Base-by-base conservation (phyloP, 2,888 invertebrate species). In the Rhaphigaster nebulosa region DNA sequence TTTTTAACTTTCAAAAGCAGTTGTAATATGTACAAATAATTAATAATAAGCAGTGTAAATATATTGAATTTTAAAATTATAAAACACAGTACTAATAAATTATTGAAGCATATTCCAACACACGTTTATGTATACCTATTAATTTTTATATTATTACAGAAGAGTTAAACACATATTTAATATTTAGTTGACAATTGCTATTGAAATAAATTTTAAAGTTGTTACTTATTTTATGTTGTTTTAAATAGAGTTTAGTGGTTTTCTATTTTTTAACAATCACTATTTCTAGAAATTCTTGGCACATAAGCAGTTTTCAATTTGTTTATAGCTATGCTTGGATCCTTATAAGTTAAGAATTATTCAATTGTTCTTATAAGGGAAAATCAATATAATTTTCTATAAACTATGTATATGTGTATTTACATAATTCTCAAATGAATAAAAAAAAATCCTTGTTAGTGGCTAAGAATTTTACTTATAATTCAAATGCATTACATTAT, bases 261-360 rank as follows among this genome's bases (percentile, higher is more conserved):
- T 84, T 84, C 84, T 84, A 76, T 84, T 84, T 84, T 45, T 41
- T 84, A 84, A 84, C 45, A 84, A 45, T 84, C 26, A 84, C 84
- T 84, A 84, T 84, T 84, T 45, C 45, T 50, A 50, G 84, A 84
- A 45, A 84, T 1, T n/a, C 84, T 84, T 84, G 84, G 84, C 84
- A 84, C 84, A n/a, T n/a, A 45, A 45, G 45, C 84, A 84, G 45
- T 84, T 84, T 84, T 50, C 41, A 45, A 84, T 84, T 84, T 8
- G 45, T 45, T 76, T n/a, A 23, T 20, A 20, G 70, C 70, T 38
- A 76, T 76, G 3, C 38, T 23, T 20, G 70, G 34, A 76, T 38
- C 70, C 23, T 70, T 70, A 70, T 70, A 34, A 34, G 70, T 6
- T 18, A 2, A 29, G 3, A 38, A 76, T 20, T 38, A 20, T 76